These are phyloP conservation scores for Galaxias olidus DNA, from an alignment of 2,797 vertebrate genomes.

Conservation along the genomic window DNA sequence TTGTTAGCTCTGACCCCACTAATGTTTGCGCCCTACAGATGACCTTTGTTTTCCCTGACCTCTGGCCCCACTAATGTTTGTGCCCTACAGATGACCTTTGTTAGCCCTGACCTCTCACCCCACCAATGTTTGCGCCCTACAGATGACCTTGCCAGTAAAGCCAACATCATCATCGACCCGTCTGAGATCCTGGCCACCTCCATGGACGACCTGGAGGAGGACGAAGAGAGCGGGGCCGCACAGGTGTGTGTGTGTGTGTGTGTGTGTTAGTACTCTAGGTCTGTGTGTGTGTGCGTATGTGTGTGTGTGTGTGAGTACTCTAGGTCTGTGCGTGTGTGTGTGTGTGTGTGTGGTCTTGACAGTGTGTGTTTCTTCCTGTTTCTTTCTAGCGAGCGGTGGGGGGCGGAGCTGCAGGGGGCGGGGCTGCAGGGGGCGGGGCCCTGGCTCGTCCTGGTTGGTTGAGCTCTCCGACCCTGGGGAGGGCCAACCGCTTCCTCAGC, in stretches of 20 bases:
- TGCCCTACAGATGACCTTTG: too few species aligned
- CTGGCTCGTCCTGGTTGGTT: constrained; percentile 92
- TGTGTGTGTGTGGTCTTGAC: not conserved
- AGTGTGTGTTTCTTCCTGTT: not conserved
- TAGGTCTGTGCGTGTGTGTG: not conserved
- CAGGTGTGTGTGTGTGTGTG: constrained; percentile 73
- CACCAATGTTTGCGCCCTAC: constrained; percentile 20
- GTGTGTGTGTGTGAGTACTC: not conserved
- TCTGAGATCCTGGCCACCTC: constrained; percentile 89
- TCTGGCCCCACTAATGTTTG: too few species aligned
- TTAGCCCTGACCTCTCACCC: too few species aligned
- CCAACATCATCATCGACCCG: constrained; percentile 94
- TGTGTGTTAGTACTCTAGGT: too few species aligned
- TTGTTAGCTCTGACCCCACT: too few species aligned
- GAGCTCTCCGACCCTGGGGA: constrained; percentile 93
- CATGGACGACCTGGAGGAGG: constrained; percentile 97
- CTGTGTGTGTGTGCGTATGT: not conserved
- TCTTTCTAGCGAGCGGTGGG: constrained; percentile 80
- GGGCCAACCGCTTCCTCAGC: constrained; percentile 95
- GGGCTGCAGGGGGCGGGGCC: constrained; percentile 86
- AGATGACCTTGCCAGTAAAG: constrained; percentile 94
- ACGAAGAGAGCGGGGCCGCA: constrained; percentile 86
- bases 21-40: too few species aligned
- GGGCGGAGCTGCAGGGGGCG: constrained; percentile 83
- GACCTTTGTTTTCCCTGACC: too few species aligned